phyloP scores from a whole-genome alignment of 2,797 vertebrate species.

The Ispidina picta region DNA sequence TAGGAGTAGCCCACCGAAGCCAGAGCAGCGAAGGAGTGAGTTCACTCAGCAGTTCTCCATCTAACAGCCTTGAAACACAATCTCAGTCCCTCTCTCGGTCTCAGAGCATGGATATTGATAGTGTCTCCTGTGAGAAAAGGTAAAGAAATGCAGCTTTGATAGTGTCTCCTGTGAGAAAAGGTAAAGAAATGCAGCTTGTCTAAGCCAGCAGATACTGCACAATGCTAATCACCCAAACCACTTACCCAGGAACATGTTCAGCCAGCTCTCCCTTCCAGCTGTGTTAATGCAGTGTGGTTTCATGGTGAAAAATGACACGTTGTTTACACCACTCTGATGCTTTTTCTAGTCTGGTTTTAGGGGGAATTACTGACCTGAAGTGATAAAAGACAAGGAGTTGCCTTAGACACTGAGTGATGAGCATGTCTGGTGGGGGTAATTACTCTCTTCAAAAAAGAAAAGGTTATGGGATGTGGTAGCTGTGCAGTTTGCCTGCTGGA shows the following conservation, averaged over 20 bases:
- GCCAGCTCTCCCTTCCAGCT: background rate
- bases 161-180: conserved; percentile 98
- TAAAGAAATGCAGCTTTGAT: conserved; percentile 81
- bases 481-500: background rate
- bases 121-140: conserved; percentile 99
- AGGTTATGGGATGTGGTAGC: background rate
- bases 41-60: conserved; percentile 98
- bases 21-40: conserved; percentile 99
- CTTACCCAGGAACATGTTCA: background rate
- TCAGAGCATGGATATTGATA: conserved; percentile 99
- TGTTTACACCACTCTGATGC: background rate
- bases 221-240: background rate
- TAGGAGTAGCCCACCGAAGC: conserved; percentile 93
- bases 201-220: background rate
- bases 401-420: background rate
- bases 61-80: conserved; percentile 98
- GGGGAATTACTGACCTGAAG: background rate
- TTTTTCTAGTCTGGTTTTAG: background rate
- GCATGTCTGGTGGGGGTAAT: background rate
- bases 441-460: background rate
- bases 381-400: background rate
- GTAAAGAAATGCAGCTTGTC: conserved; percentile 73
- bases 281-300: background rate
- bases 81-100: conserved; percentile 98
- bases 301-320: background rate